Conservation (phyloP, 2,113 vertebrate genomes). For the pig (Sus scrofa) region DNA sequence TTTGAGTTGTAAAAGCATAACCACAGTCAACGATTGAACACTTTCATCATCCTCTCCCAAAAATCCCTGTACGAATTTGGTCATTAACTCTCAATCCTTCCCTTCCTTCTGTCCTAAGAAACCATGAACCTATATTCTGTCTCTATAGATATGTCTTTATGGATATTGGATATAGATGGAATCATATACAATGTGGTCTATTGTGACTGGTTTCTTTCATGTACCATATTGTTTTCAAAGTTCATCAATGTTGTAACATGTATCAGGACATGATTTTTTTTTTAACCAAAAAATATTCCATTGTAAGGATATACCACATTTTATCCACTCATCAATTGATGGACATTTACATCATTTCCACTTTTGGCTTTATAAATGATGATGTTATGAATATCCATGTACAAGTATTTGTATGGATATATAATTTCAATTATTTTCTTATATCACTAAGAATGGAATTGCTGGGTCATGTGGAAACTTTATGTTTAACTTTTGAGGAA, state of each 20-base stretch:
- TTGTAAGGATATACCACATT: neutral
- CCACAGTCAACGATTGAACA: neutral
- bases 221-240: neutral
- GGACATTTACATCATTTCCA: neutral
- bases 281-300: neutral
- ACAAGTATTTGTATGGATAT: neutral
- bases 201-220: neutral
- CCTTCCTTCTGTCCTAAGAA: neutral
- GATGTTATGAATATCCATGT: neutral
- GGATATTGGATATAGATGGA: neutral
- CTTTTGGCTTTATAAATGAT: neutral
- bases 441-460: conserved; percentile 1
- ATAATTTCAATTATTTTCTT: neutral
- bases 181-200: neutral
- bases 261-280: neutral
- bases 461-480: neutral
- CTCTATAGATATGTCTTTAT: neutral
- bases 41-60: neutral
- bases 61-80: neutral
- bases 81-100: neutral
- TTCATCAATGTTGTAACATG: neutral
- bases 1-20: neutral
- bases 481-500: neutral
- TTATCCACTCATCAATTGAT: neutral
- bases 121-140: neutral